Conservation (phyloP, 2,888 invertebrate species). For the Cryptophagus acutangulus region DNA sequence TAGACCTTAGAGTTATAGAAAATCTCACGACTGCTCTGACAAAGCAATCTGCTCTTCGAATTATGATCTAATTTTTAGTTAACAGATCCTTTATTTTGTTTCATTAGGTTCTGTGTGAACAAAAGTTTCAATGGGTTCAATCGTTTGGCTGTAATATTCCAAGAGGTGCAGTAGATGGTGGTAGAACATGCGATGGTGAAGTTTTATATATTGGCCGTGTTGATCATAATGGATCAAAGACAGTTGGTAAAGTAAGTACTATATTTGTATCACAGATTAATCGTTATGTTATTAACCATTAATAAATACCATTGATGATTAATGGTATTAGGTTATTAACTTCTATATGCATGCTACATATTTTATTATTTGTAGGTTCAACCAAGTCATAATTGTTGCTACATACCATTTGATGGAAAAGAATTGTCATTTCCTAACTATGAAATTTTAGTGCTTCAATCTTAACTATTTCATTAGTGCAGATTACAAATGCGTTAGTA, state of each 20-base stretch:
- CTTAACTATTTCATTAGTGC: no score
- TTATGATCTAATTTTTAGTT: conserved; percentile 4
- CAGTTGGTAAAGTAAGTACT: conserved; percentile 51
- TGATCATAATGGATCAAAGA: conserved; percentile 51
- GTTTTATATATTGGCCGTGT: conserved; percentile 53
- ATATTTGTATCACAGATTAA: neutral
- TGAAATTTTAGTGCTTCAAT: conserved; percentile 55
- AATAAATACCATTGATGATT: no score
- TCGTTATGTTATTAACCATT: no score
- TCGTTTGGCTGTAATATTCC: conserved; percentile 49
- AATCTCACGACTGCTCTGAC: no score
- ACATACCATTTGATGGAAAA: conserved; percentile 64
- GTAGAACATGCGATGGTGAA: conserved; percentile 51
- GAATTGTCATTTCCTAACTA: conserved; percentile 61
- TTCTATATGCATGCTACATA: no score
- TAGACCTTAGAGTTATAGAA: no score
- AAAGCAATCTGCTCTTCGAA: no score
- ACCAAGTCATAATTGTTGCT: conserved; percentile 53
- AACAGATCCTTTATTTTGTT: conserved; percentile 2
- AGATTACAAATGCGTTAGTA: no score
- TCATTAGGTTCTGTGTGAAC: conserved; percentile 52
- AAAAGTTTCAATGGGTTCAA: conserved; percentile 51
- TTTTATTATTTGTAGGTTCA: conserved; percentile 56
- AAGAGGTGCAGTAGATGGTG: conserved; percentile 51
- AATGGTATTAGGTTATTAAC: no score